A percentile compares a stretch with the other conserved stretches of the same genome.
Evolutionary conservation across 1,140 invertebrate genomes (phyloP).

Genomic region (Lordiphosa clarofinis): DNA sequence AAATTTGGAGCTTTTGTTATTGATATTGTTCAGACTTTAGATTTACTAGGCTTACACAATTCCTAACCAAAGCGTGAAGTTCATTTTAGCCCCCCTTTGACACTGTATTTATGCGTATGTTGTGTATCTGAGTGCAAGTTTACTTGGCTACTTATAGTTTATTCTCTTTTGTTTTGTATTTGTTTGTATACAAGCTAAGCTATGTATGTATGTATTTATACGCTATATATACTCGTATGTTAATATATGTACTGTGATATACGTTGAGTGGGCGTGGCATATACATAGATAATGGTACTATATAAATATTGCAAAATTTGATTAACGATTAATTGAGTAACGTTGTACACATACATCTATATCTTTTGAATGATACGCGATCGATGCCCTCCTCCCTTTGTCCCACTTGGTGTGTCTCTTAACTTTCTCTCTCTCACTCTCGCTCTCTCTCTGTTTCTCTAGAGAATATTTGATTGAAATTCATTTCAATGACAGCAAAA

Average conservation of each 20-base stretch:
- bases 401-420: constrained; percentile 2
- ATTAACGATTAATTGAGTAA: constrained; percentile 58
- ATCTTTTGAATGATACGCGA: constrained; percentile 8
- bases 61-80: no score
- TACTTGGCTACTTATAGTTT: constrained; percentile 52
- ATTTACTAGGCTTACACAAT: no score
- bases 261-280: constrained; percentile 39
- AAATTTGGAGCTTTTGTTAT: no score
- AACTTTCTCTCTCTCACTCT: background rate
- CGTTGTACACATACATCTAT: constrained; percentile 37
- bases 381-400: constrained; percentile 1
- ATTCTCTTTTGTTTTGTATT: constrained; percentile 29
- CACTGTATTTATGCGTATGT: background rate
- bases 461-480: background rate
- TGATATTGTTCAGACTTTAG: no score
- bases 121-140: constrained; percentile 11
- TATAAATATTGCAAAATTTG: constrained; percentile 64
- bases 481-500: background rate
- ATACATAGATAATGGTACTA: constrained; percentile 40
- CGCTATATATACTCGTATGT: background rate
- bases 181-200: constrained; percentile 57
- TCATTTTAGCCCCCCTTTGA: constrained; percentile 1
- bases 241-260: constrained; percentile 36
- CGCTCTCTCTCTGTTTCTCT: background rate
- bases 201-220: constrained; percentile 29